phyloP scores from a whole-genome alignment of 2,113 vertebrate genomes.

The Syngnathus floridae region DNA sequence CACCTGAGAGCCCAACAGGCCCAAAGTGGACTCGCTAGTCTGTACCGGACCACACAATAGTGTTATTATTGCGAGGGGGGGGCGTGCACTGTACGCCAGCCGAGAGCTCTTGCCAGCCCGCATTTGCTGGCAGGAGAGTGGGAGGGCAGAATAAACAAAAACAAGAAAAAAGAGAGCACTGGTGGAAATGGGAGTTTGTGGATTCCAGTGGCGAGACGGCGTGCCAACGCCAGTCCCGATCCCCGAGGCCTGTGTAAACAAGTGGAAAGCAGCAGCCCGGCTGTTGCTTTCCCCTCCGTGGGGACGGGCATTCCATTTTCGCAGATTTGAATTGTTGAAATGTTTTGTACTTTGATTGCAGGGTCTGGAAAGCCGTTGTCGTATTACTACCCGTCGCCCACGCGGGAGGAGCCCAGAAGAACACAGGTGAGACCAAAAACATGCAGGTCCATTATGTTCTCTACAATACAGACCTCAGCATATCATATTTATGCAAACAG shows the following conservation, averaged over 20 bases:
- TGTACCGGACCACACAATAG: slow-evolving; percentile 35
- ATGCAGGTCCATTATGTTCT: not conserved
- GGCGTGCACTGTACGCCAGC: slow-evolving; percentile 11
- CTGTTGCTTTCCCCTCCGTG: slow-evolving; percentile 30
- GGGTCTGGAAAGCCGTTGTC: slow-evolving; percentile 90
- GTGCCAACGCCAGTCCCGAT: slow-evolving; percentile 44
- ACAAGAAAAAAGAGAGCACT: slow-evolving; percentile 22
- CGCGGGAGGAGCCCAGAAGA: slow-evolving; percentile 86
- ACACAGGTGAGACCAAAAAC: slow-evolving; percentile 78
- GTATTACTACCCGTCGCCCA: slow-evolving; percentile 94
- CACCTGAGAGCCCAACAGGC: slow-evolving; percentile 9
- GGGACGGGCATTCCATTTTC: slow-evolving; percentile 26
- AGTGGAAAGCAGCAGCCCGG: slow-evolving; percentile 24
- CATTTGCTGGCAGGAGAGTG: slow-evolving; percentile 16
- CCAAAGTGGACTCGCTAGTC: slow-evolving; percentile 15
- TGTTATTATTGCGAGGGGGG: slow-evolving; percentile 30
- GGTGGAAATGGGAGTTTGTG: slow-evolving; percentile 47
- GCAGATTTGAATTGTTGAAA: slow-evolving; percentile 21
- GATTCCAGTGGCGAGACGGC: slow-evolving; percentile 45
- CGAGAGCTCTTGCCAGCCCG: slow-evolving; percentile 20
- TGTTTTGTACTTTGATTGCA: slow-evolving; percentile 44
- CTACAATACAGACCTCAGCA: not conserved
- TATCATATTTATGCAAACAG: not conserved
- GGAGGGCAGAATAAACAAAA: slow-evolving; percentile 37
- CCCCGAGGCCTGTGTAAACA: slow-evolving; percentile 48